phyloP scores from a whole-genome alignment of 2,113 vertebrate genomes.

The Chrysemys picta region DNA sequence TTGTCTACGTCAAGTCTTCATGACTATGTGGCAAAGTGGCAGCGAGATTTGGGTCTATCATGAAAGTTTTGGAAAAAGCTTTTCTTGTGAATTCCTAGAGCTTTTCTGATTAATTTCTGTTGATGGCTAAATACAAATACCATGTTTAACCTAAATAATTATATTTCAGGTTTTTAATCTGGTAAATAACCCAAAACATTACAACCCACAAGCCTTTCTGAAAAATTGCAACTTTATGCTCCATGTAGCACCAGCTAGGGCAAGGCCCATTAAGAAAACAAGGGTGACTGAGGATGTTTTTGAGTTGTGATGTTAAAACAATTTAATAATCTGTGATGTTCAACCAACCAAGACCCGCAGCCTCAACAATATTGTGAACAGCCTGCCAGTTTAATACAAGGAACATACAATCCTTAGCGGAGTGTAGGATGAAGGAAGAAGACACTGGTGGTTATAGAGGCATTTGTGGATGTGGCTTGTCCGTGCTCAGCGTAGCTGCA shows the following conservation, averaged over 20 bases:
- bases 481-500: background rate
- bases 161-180: background rate
- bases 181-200: background rate
- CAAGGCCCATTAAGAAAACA: background rate
- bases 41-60: background rate
- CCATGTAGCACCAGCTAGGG: background rate
- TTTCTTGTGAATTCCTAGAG: background rate
- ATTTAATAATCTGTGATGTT: accelerated
- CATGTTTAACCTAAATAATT: background rate
- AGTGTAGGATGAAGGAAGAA: background rate
- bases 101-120: background rate
- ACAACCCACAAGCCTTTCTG: background rate
- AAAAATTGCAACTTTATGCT: background rate
- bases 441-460: background rate
- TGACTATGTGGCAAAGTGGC: background rate
- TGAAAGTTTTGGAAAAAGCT: background rate
- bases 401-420: background rate
- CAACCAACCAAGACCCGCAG: background rate
- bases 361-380: background rate
- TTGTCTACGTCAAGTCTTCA: background rate
- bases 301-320: background rate
- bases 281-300: background rate
- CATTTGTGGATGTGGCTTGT: background rate
- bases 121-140: background rate
- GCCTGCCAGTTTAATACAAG: background rate